Evolutionary conservation across 1,140 invertebrate species (phyloP), one percentile per base, ranked within the genome.

Genomic region (Nebria ingens): DNA sequence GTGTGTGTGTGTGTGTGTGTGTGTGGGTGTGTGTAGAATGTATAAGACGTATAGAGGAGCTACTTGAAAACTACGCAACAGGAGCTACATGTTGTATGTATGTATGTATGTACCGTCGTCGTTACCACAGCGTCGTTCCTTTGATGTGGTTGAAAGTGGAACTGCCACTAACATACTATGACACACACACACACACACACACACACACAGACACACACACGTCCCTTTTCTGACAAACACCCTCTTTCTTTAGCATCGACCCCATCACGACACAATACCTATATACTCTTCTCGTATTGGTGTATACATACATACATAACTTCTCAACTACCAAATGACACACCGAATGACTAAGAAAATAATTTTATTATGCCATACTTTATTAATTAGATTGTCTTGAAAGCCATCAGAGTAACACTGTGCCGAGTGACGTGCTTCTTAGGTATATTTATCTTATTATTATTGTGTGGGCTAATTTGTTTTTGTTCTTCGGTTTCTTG

Each of bases 291-390:
- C n/a, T n/a, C n/a, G n/a, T n/a, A n/a, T n/a, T n/a, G n/a, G n/a
- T n/a, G n/a, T n/a, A n/a, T n/a, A n/a, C n/a, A n/a, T n/a, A n/a
- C n/a, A n/a, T n/a, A n/a, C n/a, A n/a, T n/a, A n/a, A n/a, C n/a
- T n/a, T n/a, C n/a, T n/a, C n/a, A n/a, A n/a, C n/a, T 34, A n/a
- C 25, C 25, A 9, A 34, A 9, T n/a, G 25, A 9, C 25, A 34
- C 25, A 34, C 25, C n/a, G n/a, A 34, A 34, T 34, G 6, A 34
- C 40, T 45, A 45, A 6, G 40, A 45, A 29, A 45, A 45, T 45
- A 45, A 45, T 11, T 45, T 45, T 45, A 17, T 45, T 45, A 45
- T n/a, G n/a, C 40, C 9, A 17, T 45, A 17, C 40, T 45, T n/a
- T 11, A 17, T 11, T 45, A 45, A 45, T 17, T 6, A 45, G 40